Base-by-base conservation (phyloP, 2,113 vertebrate genomes). In the Euleptes europaea region DNA sequence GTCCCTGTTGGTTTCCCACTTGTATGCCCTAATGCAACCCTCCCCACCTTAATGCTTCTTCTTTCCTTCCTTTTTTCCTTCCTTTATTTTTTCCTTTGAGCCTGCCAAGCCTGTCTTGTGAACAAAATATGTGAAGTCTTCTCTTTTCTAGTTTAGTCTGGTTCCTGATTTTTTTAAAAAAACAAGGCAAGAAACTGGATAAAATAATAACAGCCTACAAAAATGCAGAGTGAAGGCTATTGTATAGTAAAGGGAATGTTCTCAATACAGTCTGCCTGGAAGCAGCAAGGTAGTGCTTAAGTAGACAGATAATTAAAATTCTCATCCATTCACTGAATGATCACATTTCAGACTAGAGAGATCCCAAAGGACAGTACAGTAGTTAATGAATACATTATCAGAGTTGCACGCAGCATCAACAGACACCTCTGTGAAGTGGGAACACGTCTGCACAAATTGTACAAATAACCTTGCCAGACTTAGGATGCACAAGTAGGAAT, bases 311-410 rank as follows among this genome's bases (percentile, higher is more conserved):
- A 44, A 5, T 5, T 88, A 57, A 14, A 63, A 23, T 31, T 65
- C 1, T 21, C 44, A 74, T 86, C 75, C 2, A 19, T 10, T 69
- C 69, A 33, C 31, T 71, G 63, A 69, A 70, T n/a, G 10, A 42
- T 90, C 86, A 86, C 0, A 70, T 79, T 88, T 94, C 74, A 2
- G 0, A 10, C 71, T 81, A 23, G n/a, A 35, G 23, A n/a, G 51
- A 19, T 77, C 23, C 23, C 51, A 38, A 26, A 57, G 74, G 42
- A 0, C 13, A 76, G 33, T 88, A 88, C 67, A 67, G 12, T 81
- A 83, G 6, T 1, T 80, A 9, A 38, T 83, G 15, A 28, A 80
- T 78, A 65, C 69, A 35, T 89, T 63, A 65, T 84, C 40, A 54
- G 82, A 89, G 35, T 38, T 66, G 42, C 42, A 66, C 63, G 28